Base-by-base conservation (phyloP, 2,888 invertebrate species). In the Pristionchus fissidentatus region DNA sequence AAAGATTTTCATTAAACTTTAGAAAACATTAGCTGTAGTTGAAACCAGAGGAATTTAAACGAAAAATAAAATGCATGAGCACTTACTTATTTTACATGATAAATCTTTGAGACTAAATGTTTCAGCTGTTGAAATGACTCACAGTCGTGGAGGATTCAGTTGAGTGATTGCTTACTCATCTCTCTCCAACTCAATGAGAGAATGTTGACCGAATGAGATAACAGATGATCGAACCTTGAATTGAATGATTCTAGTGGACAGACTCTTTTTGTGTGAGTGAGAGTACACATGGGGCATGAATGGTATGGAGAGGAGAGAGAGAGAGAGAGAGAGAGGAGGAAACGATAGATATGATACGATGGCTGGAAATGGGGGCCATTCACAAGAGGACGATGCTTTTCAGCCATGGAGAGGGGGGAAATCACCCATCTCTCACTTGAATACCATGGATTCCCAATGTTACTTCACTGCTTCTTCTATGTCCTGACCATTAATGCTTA, bases 261-360 rank as follows among this genome's bases (percentile, higher is more conserved):
- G 66, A 15, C 66, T 38, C 66, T 66, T 66, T 66, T 66, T 46
- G 73, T 73, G 46, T 73, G 73, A 73, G 41, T 43, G 46, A 70
- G 70, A 73, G 73, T 46, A 73, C 41, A 73, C 73, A 73, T 43
- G 26, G 73, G 26, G 29, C 10, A 43, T 46, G 41, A 73, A 73
- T 73, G 73, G 73, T 26, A 70, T 70, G 73, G 73, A 46, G 43
- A 49, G 73, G 43, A 46, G 73, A 35, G 35, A 66, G 46, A 43
- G 46, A 46, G 73, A 62, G 32, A n/a, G 62, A 29, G 62, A 62
- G 43, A 46, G 38, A 35, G 46, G 10, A 46, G 73, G 22, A 29
- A 29, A 3, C 41, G 46, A 22, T 29, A 46, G 46, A 46, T 73
- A 46, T 46, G 41, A 73, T 73, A 46, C 73, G 73, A 73, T 43